These are phyloP conservation scores for Zygaena filipendulae DNA, from an alignment of 2,888 invertebrate genomes.

Conservation along the genomic window DNA sequence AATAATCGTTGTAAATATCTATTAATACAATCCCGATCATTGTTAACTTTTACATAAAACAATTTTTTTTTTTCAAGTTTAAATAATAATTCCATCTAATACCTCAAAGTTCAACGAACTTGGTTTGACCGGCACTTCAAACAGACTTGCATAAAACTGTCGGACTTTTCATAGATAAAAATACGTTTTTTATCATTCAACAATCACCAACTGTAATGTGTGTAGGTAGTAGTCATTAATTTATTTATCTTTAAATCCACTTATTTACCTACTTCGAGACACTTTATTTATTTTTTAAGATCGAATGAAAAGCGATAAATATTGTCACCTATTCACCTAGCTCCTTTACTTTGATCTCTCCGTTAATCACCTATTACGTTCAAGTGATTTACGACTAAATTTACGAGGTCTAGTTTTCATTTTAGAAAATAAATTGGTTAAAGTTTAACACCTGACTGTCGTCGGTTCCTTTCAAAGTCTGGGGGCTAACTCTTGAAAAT, in stretches of 20 bases:
- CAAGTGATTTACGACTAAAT: conserved; percentile 22
- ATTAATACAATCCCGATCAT: too few species aligned
- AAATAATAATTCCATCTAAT: too few species aligned
- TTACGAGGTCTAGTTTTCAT: conserved; percentile 25
- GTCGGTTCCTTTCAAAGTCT: conserved; percentile 16
- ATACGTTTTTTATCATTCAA: not conserved
- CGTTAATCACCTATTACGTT: not conserved
- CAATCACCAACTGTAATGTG: not conserved
- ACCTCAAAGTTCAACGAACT: too few species aligned
- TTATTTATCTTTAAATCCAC: not conserved
- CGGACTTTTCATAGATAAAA: too few species aligned
- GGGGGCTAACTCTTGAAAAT: too few species aligned
- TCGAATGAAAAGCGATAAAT: not conserved
- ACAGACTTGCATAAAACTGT: too few species aligned
- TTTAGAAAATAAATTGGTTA: conserved; percentile 23
- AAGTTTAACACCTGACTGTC: too few species aligned
- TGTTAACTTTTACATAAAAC: too few species aligned
- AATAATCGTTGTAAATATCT: too few species aligned
- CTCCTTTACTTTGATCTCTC: not conserved
- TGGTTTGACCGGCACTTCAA: too few species aligned
- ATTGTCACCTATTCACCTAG: not conserved
- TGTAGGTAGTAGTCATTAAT: not conserved
- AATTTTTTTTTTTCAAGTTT: too few species aligned
- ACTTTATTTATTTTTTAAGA: not conserved
- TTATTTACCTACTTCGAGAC: not conserved